phyloP scores from a whole-genome alignment of 1,140 invertebrate genomes.

The Hycleus cichorii region DNA sequence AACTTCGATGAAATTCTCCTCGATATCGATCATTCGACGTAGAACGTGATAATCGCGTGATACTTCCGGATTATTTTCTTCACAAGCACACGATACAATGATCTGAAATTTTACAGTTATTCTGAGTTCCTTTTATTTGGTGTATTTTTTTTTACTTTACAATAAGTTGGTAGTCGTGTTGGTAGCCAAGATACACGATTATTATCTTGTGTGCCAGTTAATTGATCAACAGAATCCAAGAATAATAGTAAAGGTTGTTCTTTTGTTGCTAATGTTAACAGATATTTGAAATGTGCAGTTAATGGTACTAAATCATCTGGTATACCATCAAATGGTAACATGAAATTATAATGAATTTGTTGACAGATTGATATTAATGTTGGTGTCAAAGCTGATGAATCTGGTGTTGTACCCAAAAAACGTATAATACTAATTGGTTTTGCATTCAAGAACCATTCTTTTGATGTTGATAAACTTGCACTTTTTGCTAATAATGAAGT shows the following conservation, averaged over 20 bases:
- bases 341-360: constrained; percentile 86
- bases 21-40: constrained; percentile 80
- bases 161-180: constrained; percentile 77
- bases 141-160: constrained; percentile 60
- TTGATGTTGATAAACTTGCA: constrained; percentile 65
- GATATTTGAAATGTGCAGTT: constrained; percentile 91
- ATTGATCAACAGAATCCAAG: constrained; percentile 88
- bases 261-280: constrained; percentile 71
- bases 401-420: constrained; percentile 94
- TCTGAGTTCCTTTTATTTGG: neutral
- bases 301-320: constrained; percentile 93
- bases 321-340: constrained; percentile 84
- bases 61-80: constrained; percentile 77
- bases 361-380: constrained; percentile 93
- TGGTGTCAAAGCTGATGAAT: constrained; percentile 89
- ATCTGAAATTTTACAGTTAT: constrained; percentile 51
- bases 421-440: constrained; percentile 83
- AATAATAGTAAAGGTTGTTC: constrained; percentile 82
- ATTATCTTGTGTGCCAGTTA: constrained; percentile 89
- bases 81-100: constrained; percentile 82
- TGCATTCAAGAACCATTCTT: constrained; percentile 61
- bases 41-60: constrained; percentile 81
- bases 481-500: constrained; percentile 92
- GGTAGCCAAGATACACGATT: constrained; percentile 97
- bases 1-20: constrained; percentile 90